Percentiles rank a stretch among this genome's conserved stretches.
These are phyloP conservation scores for Trichosurus vulpecula DNA, from an alignment of 2,797 vertebrate species.

Conservation along the genomic window DNA sequence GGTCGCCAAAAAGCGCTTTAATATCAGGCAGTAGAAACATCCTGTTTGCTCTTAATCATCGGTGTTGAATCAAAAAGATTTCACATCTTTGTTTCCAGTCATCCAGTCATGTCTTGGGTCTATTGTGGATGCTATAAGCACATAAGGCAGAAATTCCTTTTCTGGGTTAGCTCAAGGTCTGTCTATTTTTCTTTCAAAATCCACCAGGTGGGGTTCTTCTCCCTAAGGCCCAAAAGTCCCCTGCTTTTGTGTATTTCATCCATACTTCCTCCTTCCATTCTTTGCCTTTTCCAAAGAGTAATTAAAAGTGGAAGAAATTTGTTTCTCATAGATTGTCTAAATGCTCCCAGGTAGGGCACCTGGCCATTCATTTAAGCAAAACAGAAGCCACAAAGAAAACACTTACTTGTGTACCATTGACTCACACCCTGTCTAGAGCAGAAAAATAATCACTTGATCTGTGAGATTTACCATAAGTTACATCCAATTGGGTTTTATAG, in stretches of 20 bases:
- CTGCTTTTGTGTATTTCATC: not conserved
- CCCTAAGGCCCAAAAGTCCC: not conserved
- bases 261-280: not conserved
- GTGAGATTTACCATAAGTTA: not conserved
- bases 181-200: conserved; percentile 17
- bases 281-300: conserved; percentile 22
- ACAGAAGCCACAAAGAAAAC: not conserved
- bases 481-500: not conserved
- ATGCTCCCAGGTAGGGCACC: conserved; percentile 5
- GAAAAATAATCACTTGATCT: not conserved
- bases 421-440: not conserved
- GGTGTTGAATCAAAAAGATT: conserved; percentile 27
- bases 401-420: conserved; percentile 21
- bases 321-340: conserved; percentile 24
- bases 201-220: not conserved
- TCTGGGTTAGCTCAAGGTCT: not conserved
- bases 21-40: not conserved
- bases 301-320: conserved; percentile 10
- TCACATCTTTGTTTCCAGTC: not conserved
- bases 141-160: not conserved
- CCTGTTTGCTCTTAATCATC: conserved; percentile 32
- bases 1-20: not conserved
- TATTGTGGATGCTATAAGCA: not conserved
- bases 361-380: conserved; percentile 5
- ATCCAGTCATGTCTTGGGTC: not conserved